These are phyloP conservation scores for Melieria omissa DNA, from an alignment of 2,888 invertebrate species.

Conservation along the genomic window DNA sequence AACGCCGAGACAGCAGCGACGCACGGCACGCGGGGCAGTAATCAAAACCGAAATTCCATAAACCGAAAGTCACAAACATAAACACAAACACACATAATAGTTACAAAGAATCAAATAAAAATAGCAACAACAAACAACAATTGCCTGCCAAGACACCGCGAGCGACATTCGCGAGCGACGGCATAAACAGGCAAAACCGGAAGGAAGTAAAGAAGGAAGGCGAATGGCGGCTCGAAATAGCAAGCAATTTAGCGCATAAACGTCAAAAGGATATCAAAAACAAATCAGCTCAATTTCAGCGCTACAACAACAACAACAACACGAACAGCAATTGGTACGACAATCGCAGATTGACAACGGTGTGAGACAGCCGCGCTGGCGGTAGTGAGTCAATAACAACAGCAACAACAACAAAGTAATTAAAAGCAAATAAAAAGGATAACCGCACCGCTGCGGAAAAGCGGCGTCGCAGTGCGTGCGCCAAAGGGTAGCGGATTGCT, in stretches of 20 bases:
- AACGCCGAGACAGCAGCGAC: constrained; percentile 28
- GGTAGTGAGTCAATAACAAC: neutral
- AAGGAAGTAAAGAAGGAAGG: constrained; percentile 12
- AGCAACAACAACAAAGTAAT: constrained; percentile 5
- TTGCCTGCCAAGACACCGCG: neutral
- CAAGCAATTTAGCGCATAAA: constrained; percentile 20
- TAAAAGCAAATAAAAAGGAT: constrained; percentile 3
- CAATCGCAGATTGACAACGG: neutral
- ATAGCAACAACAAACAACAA: neutral
- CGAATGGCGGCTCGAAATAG: neutral
- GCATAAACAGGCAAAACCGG: constrained; percentile 5
- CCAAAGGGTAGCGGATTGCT: too few relatives aligned
- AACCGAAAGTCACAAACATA: neutral
- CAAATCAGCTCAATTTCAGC: constrained; percentile 28
- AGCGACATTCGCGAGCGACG: too few relatives aligned
- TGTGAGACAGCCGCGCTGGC: too few relatives aligned
- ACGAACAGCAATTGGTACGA: constrained; percentile 34
- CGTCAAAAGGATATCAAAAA: constrained; percentile 29
- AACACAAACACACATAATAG: neutral
- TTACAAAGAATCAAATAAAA: neutral
- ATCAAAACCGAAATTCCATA: constrained; percentile 9
- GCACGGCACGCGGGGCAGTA: constrained; percentile 34
- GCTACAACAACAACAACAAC: constrained; percentile 35
- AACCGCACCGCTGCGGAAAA: neutral
- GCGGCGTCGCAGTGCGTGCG: too few relatives aligned